A percentile compares a stretch with the other conserved stretches of the same genome.
phyloP scores from a whole-genome alignment of 2,888 invertebrate species.

The Rhingia rostrata region DNA sequence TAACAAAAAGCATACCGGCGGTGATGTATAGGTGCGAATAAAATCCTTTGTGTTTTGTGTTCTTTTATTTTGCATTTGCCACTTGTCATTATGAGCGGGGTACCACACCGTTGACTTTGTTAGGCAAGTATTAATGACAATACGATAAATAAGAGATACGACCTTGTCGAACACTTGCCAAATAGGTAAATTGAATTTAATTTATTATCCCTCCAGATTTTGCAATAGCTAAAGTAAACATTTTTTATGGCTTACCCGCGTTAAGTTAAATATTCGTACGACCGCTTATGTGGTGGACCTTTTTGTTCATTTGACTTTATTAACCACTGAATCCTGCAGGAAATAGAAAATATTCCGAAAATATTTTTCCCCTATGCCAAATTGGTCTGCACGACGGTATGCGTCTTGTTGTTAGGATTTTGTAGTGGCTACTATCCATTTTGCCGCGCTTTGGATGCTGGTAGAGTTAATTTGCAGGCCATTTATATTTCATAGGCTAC shows the following conservation, averaged over 20 bases:
- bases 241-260: slow-evolving; percentile 21
- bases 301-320: slow-evolving; percentile 3
- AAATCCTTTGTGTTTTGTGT: slow-evolving; percentile 31
- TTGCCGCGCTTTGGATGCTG: slow-evolving; percentile 48
- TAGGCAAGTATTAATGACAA: slow-evolving; percentile 57
- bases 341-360: slow-evolving; percentile 29
- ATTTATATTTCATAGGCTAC: slow-evolving; percentile 61
- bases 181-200: slow-evolving; percentile 40
- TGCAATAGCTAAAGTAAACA: slow-evolving; percentile 30
- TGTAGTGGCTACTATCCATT: slow-evolving; percentile 22
- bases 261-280: slow-evolving; percentile 46
- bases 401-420: slow-evolving; percentile 7
- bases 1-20: slow-evolving; percentile 47
- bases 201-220: slow-evolving; percentile 58
- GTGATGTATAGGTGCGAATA: slow-evolving; percentile 62
- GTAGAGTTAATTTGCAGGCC: slow-evolving; percentile 63
- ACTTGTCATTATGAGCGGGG: slow-evolving; percentile 22
- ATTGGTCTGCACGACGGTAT: slow-evolving; percentile 46
- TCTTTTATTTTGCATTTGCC: neutral
- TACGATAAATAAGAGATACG: slow-evolving; percentile 40
- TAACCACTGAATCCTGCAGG: slow-evolving; percentile 10
- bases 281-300: neutral
- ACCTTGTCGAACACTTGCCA: slow-evolving; percentile 42
- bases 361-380: slow-evolving; percentile 2
- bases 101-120: slow-evolving; percentile 23